phyloP scores from a whole-genome alignment of 2,113 vertebrate species.

The Lontra canadensis region DNA sequence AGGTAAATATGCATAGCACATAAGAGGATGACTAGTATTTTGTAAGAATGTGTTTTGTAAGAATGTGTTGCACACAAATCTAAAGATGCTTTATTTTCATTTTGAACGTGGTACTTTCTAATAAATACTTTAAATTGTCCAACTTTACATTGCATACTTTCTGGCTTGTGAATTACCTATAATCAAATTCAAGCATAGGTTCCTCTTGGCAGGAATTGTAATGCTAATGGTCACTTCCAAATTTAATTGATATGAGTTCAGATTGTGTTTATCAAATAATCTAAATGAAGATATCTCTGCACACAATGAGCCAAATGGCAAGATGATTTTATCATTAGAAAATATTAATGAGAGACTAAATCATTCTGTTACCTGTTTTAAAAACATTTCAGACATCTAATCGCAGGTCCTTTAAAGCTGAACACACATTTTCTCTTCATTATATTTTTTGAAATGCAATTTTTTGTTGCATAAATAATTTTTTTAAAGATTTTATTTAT shows the following conservation, averaged over 20 bases:
- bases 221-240: neutral
- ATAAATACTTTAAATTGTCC: neutral
- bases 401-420: neutral
- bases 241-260: neutral
- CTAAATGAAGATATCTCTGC: neutral
- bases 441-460: neutral
- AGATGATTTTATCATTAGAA: slow-evolving; percentile 23
- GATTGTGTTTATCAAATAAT: neutral
- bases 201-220: neutral
- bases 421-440: neutral
- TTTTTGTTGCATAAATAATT: neutral
- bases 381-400: neutral
- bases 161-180: neutral
- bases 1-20: neutral
- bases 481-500: neutral
- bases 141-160: neutral
- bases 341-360: neutral
- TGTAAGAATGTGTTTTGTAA: neutral
- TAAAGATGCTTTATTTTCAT: neutral
- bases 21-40: neutral
- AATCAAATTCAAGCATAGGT: neutral
- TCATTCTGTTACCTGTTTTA: neutral
- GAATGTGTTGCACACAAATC: neutral
- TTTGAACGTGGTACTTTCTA: neutral
- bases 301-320: neutral